Evolutionary conservation across 2,797 vertebrate species (phyloP), one percentile per base, ranked within the genome.

Genomic region (Scarus forsteni): DNA sequence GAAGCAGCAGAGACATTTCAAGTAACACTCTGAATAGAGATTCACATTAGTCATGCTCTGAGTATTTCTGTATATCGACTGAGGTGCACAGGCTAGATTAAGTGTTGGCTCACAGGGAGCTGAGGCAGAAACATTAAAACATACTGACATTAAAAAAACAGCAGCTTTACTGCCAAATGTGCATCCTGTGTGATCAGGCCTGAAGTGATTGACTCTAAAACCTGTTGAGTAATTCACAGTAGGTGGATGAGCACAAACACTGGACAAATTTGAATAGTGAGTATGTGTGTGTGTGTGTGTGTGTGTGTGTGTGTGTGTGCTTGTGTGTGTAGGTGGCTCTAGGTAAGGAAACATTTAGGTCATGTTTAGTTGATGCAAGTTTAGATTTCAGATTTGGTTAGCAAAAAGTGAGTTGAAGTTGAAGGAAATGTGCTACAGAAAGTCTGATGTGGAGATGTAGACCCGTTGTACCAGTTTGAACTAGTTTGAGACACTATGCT

Each of bases 141-240:
- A 63, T 6, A 10, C 53, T 43, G 52, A 48, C 38, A 45, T 67
- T 74, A 10, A 50, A 49, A 63, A 43, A 70, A 67, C 50, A 27
- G 48, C 53, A n/a, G 27, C 44, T 19, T 66, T 8, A 18, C 54
- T 66, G 60, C 34, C 46, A 58, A 69, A 49, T 45, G 53, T 34
- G 38, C 42, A 50, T 60, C 48, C 38, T 60, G 48, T 62, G 36
- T 63, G 60, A 65, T 59, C 39, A 44, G 36, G 53, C 61, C 48
- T 5, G 0, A 43, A 75, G 70, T 64, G 27, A 60, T 67, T 35
- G 52, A 61, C 62, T 62, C 45, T 62, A 15, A 45, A 74, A 68
- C 48, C 56, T 60, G 70, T 70, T 60, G 42, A 75, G 54, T 54
- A 54, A 83, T 51, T 27, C 42, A 6, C 38, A 72, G 65, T 73